A percentile compares a stretch with the other conserved stretches of the same genome.
Evolutionary conservation across 2,888 invertebrate species (phyloP).

Genomic region (Drosophila anomalata): DNA sequence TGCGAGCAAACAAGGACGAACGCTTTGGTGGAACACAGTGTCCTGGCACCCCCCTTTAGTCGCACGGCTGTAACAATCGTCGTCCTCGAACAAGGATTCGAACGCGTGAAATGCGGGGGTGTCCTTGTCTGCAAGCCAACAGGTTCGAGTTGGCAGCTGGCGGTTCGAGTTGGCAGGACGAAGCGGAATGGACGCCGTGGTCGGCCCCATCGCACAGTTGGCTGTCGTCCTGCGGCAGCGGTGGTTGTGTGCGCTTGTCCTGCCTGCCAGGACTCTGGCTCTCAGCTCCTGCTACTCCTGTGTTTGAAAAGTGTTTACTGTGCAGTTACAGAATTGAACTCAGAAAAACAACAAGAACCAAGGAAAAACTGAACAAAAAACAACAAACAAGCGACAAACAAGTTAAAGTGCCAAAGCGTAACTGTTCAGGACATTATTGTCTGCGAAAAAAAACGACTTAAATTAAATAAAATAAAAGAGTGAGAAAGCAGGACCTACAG

Average conservation of each 20-base stretch:
- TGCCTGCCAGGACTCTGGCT: conserved; percentile 28
- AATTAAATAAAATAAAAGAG: conserved; percentile 23
- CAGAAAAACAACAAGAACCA: conserved; percentile 15
- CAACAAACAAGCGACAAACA: conserved; percentile 6
- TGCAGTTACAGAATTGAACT: conserved; percentile 8
- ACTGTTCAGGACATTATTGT: conserved; percentile 33
- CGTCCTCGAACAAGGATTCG: conserved; percentile 58
- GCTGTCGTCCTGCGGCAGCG: conserved; percentile 76
- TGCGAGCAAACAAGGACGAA: conserved; percentile 43
- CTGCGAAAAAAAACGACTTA: conserved; percentile 8
- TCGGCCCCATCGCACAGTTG: conserved; percentile 69
- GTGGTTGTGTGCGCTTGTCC: conserved; percentile 71
- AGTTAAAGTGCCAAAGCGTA: conserved; percentile 41
- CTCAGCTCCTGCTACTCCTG: conserved; percentile 27
- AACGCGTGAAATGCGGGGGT: conserved; percentile 14
- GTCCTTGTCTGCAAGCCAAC: conserved; percentile 38
- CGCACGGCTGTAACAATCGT: conserved; percentile 67
- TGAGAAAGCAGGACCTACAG: conserved; percentile 24
- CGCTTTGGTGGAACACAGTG: conserved; percentile 13
- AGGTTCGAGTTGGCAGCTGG: conserved; percentile 52
- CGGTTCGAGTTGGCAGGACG: conserved; percentile 32
- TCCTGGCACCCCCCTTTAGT: conserved; percentile 9
- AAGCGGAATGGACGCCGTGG: conserved; percentile 31
- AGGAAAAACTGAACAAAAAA: conserved; percentile 12
- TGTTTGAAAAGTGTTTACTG: conserved; percentile 38